Conservation (phyloP, 2,888 invertebrate species). For the Drosophila meridionalis region DNA sequence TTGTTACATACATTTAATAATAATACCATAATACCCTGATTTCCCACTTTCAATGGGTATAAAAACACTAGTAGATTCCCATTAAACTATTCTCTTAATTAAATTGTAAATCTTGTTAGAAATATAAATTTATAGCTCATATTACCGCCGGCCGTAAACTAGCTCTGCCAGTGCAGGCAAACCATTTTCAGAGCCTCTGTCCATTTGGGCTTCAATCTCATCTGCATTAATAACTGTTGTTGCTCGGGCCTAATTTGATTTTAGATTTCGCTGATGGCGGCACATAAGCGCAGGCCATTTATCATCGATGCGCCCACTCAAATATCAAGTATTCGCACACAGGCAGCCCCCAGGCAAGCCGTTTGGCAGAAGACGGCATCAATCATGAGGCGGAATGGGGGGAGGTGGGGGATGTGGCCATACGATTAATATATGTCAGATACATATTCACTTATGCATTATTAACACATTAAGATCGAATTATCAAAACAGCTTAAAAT, state of each 20-base stretch:
- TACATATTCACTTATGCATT: constrained; percentile 55
- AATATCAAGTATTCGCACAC: constrained; percentile 39
- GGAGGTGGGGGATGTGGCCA: constrained; percentile 3
- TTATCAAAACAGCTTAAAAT: constrained; percentile 44
- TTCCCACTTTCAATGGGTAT: too few relatives aligned
- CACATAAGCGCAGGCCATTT: constrained; percentile 31
- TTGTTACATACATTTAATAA: too few relatives aligned
- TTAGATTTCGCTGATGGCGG: constrained; percentile 14
- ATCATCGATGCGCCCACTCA: constrained; percentile 51
- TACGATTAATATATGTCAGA: constrained; percentile 64
- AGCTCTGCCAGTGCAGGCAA: neutral
- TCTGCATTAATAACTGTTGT: neutral
- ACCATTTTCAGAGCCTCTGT: neutral
- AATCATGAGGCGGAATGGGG: constrained; percentile 47
- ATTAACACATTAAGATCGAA: constrained; percentile 65
- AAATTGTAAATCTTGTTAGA: neutral
- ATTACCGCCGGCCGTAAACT: neutral
- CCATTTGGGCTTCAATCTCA: neutral
- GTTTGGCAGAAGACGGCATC: constrained; percentile 36
- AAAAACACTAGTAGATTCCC: neutral
- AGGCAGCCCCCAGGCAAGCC: constrained; percentile 23
- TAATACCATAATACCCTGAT: too few relatives aligned
- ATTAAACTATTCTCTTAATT: neutral
- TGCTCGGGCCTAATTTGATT: constrained; percentile 45
- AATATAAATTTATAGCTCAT: neutral